Conservation (phyloP, 2,888 invertebrate genomes). For the Siphonodentalium dalli region DNA sequence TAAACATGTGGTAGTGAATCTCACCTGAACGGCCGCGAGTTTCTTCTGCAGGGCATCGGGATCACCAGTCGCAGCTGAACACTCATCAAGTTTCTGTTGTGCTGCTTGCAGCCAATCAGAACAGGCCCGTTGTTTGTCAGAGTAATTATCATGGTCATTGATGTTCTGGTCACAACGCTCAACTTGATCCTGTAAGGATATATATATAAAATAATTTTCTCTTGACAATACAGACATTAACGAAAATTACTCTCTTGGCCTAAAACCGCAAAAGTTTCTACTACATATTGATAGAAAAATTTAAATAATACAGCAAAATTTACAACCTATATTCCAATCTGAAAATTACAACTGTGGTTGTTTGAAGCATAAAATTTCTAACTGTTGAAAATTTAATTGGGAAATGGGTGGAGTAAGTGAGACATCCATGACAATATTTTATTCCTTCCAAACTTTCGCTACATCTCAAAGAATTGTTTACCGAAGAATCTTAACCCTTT, state of each 20-base stretch:
- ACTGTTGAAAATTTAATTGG: too few species aligned
- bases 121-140: constrained; percentile 74
- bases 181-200: constrained; percentile 74
- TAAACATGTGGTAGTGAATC: too few species aligned
- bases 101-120: constrained; percentile 78
- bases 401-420: too few species aligned
- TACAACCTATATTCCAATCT: background rate
- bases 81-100: constrained; percentile 73
- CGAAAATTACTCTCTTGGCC: background rate
- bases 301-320: background rate
- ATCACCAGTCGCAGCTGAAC: constrained; percentile 85
- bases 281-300: background rate
- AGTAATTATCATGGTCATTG: constrained; percentile 83
- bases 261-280: background rate
- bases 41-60: constrained; percentile 73
- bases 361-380: too few species aligned
- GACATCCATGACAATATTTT: too few species aligned
- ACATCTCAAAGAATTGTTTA: too few species aligned
- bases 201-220: background rate
- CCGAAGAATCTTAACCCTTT: too few species aligned
- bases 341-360: background rate
- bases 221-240: background rate
- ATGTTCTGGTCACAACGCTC: constrained; percentile 84
- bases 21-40: constrained; percentile 53
- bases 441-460: too few species aligned